Conservation (phyloP, 92 coral and sea anemone species). For the Heteractis magnifica region DNA sequence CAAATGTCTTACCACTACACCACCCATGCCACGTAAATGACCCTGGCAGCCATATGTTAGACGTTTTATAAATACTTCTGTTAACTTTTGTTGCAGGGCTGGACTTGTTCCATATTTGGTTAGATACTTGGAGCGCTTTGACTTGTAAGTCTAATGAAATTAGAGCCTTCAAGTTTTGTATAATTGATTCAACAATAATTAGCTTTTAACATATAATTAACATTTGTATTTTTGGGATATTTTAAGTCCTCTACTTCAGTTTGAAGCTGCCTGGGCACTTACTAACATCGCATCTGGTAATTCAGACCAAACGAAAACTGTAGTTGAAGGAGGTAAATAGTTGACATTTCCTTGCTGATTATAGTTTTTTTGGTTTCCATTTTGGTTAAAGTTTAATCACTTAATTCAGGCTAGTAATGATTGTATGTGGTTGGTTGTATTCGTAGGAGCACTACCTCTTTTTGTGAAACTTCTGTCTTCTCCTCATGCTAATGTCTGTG, state of each 20-base stretch:
- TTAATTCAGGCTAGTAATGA: not conserved
- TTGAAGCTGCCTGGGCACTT: conserved; percentile 99
- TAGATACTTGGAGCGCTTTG: conserved; percentile 62
- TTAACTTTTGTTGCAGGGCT: conserved; percentile 47
- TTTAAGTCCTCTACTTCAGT: conserved; percentile 79
- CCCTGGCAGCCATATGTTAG: too few species aligned
- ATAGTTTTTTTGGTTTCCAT: not conserved
- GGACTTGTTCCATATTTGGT: conserved; percentile 86
- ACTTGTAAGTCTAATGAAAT: conserved; percentile 48
- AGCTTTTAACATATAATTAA: not conserved
- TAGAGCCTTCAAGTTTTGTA: too few species aligned
- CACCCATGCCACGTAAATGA: too few species aligned
- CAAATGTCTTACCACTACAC: too few species aligned
- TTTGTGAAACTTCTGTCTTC: conserved; percentile 80
- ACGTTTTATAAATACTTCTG: not conserved
- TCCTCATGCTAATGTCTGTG: conserved; percentile 71
- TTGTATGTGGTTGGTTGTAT: not conserved
- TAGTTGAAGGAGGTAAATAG: conserved; percentile 73
- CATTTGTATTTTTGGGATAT: not conserved
- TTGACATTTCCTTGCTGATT: not conserved
- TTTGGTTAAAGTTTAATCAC: not conserved
- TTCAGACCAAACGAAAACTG: conserved; percentile 89
- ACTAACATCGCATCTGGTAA: conserved; percentile 97
- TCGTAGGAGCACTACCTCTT: conserved; percentile 65
- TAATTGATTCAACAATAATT: not conserved